Evolutionary conservation across 2,888 invertebrate genomes (phyloP), one percentile per base, ranked within the genome.

Genomic region (Tanytarsus gracilentus): DNA sequence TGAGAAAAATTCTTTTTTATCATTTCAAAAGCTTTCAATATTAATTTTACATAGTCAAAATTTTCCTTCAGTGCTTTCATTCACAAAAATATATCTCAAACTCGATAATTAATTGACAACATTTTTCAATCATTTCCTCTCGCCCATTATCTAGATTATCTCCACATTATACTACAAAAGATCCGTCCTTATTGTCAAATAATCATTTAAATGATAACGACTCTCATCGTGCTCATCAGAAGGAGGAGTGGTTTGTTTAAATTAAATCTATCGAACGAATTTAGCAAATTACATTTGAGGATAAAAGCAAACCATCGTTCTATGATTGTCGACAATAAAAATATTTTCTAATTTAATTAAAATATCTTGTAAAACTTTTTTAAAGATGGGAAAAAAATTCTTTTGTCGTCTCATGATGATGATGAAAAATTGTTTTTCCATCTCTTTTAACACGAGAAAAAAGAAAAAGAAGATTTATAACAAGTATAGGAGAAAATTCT

Each of bases 161-260:
- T 55, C 55, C 55, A 40, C 39, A 55, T 26, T 39, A 40, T 40
- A 27, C 55, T 26, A 39, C 55, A 14, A 55, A 55, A 55, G 55
- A 55, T 55, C 55, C 55, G 55, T 55, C 55, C 55, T 39, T 55
- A 40, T 39, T 55, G 27, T 55, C 55, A 26, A 55, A 55, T 55
- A 55, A 55, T 55, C 39, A 55, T 40, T 39, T 55, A 40, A 55
- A 53, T 21, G 33, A 55, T 40, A 26, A 55, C 27, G 27, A 55
- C 16, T 39, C 25, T 3, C 21, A 44, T 11, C 40, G 39, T 25
- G 16, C 39, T 14, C 55, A n/a, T n/a, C n/a, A 55, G 14, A 55
- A 39, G 27, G 55, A 55, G 25, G 55, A 55, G 16, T 55, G 55
- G 55, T 55, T 55, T 27, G 55, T 55, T 23, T 55, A 27, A 27